Base-by-base conservation (phyloP, 1,140 invertebrate genomes). In the Venturia canescens region DNA sequence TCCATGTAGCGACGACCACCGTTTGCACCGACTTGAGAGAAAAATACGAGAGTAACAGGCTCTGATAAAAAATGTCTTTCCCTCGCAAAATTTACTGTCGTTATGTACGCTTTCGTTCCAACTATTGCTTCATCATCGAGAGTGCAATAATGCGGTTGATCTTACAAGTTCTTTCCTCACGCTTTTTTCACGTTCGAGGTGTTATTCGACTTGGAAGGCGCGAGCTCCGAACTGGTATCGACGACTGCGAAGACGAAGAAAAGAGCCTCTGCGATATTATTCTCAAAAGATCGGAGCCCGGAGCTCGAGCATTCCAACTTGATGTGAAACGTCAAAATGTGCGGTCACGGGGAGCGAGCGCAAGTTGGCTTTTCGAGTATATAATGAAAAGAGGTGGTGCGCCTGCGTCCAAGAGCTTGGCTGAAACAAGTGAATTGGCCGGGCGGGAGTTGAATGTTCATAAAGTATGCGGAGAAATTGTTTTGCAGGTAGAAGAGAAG, bases 401-500 rank as follows among this genome's bases (percentile, higher is more conserved):
- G 38, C 38, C 7, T 9, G 38, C 38, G 38, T 44, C 3, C 5
- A 9, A 9, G 11, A 11, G 7, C 38, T 44, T 44, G 7, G 0
- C 38, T 11, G 38, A 11, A 44, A 11, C 7, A 44, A 44, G 38
- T 1, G 48, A 74, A 60, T 71, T 21, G 78, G 76, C 63, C 26
- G 78, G 60, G 80, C 70, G 75, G 82, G 78, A 82, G 84, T 76
- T 63, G 84, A 82, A 86, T 84, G 86, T 88, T 82, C 74, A 83
- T 85, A 87, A 88, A 88, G 87, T 88, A 87, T 86, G 84, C 82
- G 75, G 84, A 85, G 85, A 86, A 87, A 88, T 88, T 87, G 87
- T 88, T 88, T 87, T 84, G 84, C 79, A 81, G 78, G 78, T 78
- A 82, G 82, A 84, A 85, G 79, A 11, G 78, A 79, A 69, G 26